phyloP scores from a whole-genome alignment of 2,113 vertebrate species.

The Columba janthina region DNA sequence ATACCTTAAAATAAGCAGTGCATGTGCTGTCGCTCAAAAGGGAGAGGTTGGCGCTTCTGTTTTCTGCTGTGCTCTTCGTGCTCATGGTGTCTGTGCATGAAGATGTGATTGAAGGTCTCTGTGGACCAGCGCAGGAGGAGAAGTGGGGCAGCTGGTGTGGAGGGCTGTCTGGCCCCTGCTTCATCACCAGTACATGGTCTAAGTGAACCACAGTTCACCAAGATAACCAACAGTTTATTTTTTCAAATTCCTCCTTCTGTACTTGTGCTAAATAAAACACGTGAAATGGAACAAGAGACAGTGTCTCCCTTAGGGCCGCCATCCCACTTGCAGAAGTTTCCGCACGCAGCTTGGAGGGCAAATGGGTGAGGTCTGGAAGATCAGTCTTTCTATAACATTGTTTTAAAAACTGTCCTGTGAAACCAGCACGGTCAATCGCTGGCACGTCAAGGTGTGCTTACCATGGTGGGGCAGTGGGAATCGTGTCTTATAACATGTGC shows the following conservation, averaged over 20 bases:
- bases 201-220: neutral
- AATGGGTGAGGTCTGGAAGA: neutral
- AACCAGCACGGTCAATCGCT: neutral
- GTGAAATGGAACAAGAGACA: accelerated
- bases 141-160: neutral
- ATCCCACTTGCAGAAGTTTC: neutral
- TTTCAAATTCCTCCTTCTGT: neutral
- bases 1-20: neutral
- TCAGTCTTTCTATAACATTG: neutral
- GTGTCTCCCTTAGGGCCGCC: neutral
- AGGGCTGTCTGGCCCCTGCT: neutral
- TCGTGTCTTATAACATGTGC: accelerated
- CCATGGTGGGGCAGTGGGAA: neutral
- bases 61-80: neutral
- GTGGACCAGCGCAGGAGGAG: neutral
- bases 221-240: neutral
- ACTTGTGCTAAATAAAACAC: neutral
- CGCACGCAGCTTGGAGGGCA: neutral
- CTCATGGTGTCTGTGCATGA: accelerated
- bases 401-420: neutral
- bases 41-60: neutral
- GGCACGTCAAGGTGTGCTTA: neutral
- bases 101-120: neutral
- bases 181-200: accelerated
- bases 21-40: accelerated